Evolutionary conservation across 2,113 vertebrate species (phyloP).

Genomic region (Sitta europaea): DNA sequence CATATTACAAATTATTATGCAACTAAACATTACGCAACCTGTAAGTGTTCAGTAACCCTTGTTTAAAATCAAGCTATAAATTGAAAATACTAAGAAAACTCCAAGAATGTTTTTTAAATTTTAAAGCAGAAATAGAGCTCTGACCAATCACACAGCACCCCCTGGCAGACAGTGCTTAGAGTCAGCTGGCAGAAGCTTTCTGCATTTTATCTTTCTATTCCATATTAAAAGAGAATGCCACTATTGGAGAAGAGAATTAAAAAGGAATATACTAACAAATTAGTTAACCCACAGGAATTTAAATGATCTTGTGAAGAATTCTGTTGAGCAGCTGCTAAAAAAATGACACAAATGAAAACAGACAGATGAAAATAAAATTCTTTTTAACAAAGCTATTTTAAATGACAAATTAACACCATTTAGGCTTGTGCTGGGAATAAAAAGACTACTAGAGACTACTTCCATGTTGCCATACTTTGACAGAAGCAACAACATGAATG

Average conservation of each 20-base stretch:
- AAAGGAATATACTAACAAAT: slow-evolving; percentile 17
- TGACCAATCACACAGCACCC: slow-evolving; percentile 52
- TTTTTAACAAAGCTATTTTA: slow-evolving; percentile 6
- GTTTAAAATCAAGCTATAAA: not conserved
- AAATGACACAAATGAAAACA: not conserved
- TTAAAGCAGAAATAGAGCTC: not conserved
- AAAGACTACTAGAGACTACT: not conserved
- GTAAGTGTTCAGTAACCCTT: not conserved
- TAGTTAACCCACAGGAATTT: slow-evolving; percentile 25
- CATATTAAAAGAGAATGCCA: not conserved
- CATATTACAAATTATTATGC: not conserved
- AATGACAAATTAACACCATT: slow-evolving; percentile 16
- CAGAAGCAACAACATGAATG: not conserved
- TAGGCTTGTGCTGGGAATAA: not conserved
- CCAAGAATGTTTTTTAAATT: not conserved
- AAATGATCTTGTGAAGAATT: not conserved
- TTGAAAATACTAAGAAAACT: not conserved
- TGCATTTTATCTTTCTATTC: slow-evolving; percentile 11
- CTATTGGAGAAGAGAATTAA: not conserved
- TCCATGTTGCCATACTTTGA: not conserved
- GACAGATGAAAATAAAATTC: not conserved
- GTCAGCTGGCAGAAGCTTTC: not conserved
- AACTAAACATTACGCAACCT: not conserved
- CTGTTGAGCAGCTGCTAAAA: not conserved
- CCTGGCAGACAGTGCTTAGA: slow-evolving; percentile 45